Conservation (phyloP, 2,113 vertebrate species). For the Arenaria interpres region DNA sequence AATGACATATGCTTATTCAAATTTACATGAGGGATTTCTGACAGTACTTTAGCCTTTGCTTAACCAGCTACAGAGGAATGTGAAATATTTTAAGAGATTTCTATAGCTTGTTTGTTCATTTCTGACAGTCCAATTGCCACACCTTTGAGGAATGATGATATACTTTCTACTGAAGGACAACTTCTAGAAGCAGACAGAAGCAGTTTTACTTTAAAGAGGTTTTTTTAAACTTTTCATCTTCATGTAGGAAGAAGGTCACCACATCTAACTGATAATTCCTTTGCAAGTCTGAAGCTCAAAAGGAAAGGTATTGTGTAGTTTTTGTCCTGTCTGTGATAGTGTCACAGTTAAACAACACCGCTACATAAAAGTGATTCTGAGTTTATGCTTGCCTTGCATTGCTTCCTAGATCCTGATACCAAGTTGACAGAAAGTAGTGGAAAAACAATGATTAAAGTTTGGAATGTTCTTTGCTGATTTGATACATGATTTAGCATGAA, state of each 20-base stretch:
- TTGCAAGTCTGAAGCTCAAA: background rate
- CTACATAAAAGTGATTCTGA: background rate
- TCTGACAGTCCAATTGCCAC: background rate
- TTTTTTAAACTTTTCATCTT: background rate
- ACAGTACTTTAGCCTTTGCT: background rate
- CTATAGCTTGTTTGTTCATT: background rate
- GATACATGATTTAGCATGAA: background rate
- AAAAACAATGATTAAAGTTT: background rate
- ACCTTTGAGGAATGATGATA: background rate
- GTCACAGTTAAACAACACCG: background rate
- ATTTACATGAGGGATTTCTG: background rate
- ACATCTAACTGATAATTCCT: background rate
- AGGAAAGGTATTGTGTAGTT: background rate
- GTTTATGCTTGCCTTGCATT: background rate
- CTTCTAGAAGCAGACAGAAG: background rate
- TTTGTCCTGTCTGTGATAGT: background rate
- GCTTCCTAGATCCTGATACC: background rate
- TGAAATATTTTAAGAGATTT: constrained; percentile 15
- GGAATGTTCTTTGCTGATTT: background rate
- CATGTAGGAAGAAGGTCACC: background rate
- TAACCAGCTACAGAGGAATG: constrained; percentile 3
- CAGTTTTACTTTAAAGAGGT: background rate
- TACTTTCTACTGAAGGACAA: background rate
- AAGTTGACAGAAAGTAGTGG: background rate
- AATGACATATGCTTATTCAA: background rate